phyloP scores from a whole-genome alignment of 2,113 vertebrate species.

The Onychorhynchus coronatus region DNA sequence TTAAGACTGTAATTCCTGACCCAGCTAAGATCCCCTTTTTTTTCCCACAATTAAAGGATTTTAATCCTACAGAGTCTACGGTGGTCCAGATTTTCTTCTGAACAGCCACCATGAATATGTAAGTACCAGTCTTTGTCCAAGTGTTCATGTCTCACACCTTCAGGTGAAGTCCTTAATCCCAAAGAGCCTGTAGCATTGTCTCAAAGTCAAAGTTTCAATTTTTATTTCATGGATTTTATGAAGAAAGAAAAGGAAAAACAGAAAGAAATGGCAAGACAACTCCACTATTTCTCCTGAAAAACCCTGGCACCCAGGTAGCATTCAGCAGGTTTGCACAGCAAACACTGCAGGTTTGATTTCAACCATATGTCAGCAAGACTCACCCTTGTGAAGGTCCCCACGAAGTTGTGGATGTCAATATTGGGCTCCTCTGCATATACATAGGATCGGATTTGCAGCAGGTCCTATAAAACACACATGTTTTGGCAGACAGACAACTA shows the following conservation, averaged over 20 bases:
- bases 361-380: slow-evolving; percentile 43
- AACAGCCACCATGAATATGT: background rate
- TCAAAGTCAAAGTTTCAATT: background rate
- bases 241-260: background rate
- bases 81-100: background rate
- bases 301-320: background rate
- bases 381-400: slow-evolving; percentile 95
- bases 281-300: background rate
- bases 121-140: background rate
- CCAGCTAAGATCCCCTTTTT: background rate
- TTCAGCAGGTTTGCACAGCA: background rate
- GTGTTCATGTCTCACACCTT: background rate
- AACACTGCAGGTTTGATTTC: background rate
- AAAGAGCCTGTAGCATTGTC: background rate
- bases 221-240: background rate
- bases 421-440: slow-evolving; percentile 95
- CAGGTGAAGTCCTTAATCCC: background rate
- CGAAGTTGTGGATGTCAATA: slow-evolving; percentile 96
- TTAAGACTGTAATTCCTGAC: background rate
- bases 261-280: background rate
- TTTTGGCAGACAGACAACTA: background rate
- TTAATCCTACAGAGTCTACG: background rate
- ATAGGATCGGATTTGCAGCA: slow-evolving; percentile 90
- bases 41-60: background rate
- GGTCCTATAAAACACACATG: slow-evolving; percentile 75